Evolutionary conservation across 2,888 invertebrate genomes (phyloP).

Genomic region (Aspidapion aeneum): DNA sequence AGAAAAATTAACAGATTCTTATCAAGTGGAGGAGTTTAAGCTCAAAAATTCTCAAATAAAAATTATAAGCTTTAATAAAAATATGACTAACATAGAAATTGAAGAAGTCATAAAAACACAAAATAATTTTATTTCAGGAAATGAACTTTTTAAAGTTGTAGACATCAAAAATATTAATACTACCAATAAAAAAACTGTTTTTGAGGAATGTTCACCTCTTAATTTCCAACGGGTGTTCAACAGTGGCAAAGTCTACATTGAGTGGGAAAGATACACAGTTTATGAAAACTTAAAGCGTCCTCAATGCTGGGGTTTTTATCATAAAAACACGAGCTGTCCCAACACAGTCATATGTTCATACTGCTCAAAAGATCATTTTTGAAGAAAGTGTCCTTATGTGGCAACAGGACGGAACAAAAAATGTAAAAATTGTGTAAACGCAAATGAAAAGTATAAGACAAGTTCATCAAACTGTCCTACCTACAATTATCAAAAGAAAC

Average conservation of each 20-base stretch:
- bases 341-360: constrained; percentile 4
- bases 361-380: constrained; percentile 3
- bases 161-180: neutral
- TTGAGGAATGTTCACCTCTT: constrained; percentile 9
- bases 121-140: neutral
- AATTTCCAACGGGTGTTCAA: constrained; percentile 4
- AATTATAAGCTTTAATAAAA: neutral
- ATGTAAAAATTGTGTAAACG: constrained; percentile 5
- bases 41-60: no score
- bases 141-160: constrained; percentile 1
- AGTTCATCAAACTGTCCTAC: no score
- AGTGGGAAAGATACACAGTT: constrained; percentile 9
- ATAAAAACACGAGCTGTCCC: constrained; percentile 5
- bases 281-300: constrained; percentile 9
- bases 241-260: constrained; percentile 3
- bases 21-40: no score
- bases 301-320: constrained; percentile 7
- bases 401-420: neutral
- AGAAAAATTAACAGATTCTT: no score
- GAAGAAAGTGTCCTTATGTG: neutral
- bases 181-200: neutral
- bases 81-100: neutral
- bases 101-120: constrained; percentile 3
- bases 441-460: constrained; percentile 8
- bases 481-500: no score